These are phyloP conservation scores for Bombyx mandarina DNA, from an alignment of 1,140 invertebrate genomes.

Conservation along the genomic window DNA sequence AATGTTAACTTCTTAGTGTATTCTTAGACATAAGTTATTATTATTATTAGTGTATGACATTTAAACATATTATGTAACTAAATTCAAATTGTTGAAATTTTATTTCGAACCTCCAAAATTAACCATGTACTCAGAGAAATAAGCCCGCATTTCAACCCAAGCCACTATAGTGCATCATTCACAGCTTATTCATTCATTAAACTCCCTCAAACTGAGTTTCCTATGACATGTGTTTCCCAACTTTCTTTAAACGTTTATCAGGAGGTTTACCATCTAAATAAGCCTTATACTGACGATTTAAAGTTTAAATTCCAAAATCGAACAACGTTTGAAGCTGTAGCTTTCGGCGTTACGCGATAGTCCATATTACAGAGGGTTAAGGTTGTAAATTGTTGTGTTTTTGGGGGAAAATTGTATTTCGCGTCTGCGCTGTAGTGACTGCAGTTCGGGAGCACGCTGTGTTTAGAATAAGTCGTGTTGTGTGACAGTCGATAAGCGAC, in stretches of 20 bases:
- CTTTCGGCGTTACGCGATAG: too few species aligned
- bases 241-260: constrained; percentile 36
- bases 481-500: constrained; percentile 52
- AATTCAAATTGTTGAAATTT: too few species aligned
- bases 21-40: too few species aligned
- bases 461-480: constrained; percentile 11
- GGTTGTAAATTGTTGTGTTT: not conserved
- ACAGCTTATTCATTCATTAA: constrained; percentile 33
- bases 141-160: too few species aligned
- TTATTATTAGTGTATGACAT: too few species aligned
- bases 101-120: too few species aligned
- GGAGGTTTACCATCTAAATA: constrained; percentile 11
- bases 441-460: constrained; percentile 33
- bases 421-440: constrained; percentile 41
- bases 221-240: constrained; percentile 33
- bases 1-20: too few species aligned
- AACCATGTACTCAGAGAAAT: too few species aligned
- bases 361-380: not conserved
- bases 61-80: too few species aligned
- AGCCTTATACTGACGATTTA: constrained; percentile 15
- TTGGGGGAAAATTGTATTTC: constrained; percentile 15
- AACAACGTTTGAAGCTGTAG: not conserved
- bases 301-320: constrained; percentile 15
- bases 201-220: constrained; percentile 27
- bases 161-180: constrained; percentile 5